phyloP scores from a whole-genome alignment of 2,113 vertebrate genomes.

The Tringa solitaria region DNA sequence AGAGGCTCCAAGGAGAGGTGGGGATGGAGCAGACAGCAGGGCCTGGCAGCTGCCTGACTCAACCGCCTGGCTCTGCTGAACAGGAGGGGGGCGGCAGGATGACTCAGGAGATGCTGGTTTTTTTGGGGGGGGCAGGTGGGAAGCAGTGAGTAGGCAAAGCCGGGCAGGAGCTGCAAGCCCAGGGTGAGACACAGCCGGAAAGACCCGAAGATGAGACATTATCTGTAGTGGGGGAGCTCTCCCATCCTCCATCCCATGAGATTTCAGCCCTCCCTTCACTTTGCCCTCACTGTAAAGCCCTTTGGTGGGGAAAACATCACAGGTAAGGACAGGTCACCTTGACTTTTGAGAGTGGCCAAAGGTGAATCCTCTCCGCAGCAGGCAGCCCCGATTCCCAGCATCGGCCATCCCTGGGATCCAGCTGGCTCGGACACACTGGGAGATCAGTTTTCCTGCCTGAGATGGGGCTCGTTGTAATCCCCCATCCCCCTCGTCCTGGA shows the following conservation, averaged over 20 bases:
- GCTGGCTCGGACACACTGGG: rapidly evolving
- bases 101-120: constrained; percentile 32
- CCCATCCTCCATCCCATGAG: not conserved
- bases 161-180: not conserved
- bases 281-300: not conserved
- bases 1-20: not conserved
- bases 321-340: not conserved
- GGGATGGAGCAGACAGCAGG: not conserved
- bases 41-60: constrained; percentile 28
- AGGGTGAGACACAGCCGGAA: not conserved
- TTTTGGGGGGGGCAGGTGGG: not conserved
- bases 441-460: not conserved
- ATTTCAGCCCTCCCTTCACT: not conserved
- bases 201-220: constrained; percentile 1
- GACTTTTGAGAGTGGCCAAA: not conserved
- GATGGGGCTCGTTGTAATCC: not conserved
- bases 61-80: not conserved
- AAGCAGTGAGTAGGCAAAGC: constrained; percentile 34
- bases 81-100: not conserved
- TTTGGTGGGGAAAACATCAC: rapidly evolving
- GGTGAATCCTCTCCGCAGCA: rapidly evolving
- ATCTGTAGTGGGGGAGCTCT: not conserved
- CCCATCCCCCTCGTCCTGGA: too few relatives aligned
- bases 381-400: rapidly evolving
- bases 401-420: rapidly evolving